Conservation (phyloP, 1,140 invertebrate species). For the Sycophila sp. region DNA sequence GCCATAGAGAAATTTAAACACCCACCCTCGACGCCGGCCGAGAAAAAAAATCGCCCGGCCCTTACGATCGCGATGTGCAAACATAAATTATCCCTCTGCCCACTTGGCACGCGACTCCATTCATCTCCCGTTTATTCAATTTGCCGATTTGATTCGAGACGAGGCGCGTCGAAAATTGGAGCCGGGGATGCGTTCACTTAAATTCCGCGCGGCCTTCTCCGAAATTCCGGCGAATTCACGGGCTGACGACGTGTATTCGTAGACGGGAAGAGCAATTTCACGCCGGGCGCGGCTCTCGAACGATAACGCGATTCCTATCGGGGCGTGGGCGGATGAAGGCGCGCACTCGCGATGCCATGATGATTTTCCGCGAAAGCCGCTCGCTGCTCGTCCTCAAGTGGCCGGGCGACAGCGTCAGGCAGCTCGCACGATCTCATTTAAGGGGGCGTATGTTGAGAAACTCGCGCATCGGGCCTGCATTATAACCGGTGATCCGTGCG, state of each 20-base stretch:
- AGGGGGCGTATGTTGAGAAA: no score
- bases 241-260: background rate
- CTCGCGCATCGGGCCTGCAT: no score
- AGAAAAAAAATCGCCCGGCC: background rate
- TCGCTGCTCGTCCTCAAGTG: no score
- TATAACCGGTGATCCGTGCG: no score
- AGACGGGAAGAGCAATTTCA: constrained; percentile 4
- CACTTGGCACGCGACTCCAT: background rate
- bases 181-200: no score
- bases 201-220: background rate
- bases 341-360: no score
- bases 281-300: background rate
- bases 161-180: background rate
- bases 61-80: background rate
- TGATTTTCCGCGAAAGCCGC: no score
- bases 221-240: background rate
- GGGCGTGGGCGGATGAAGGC: no score
- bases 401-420: no score
- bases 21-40: background rate
- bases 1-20: constrained; percentile 18
- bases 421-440: no score
- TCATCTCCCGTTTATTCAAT: constrained; percentile 28
- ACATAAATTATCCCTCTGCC: constrained; percentile 3
- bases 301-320: constrained; percentile 5
- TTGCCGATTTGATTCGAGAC: constrained; percentile 10